These are phyloP conservation scores for Calliopum simillimum DNA, from an alignment of 2,888 invertebrate genomes.

Conservation along the genomic window DNA sequence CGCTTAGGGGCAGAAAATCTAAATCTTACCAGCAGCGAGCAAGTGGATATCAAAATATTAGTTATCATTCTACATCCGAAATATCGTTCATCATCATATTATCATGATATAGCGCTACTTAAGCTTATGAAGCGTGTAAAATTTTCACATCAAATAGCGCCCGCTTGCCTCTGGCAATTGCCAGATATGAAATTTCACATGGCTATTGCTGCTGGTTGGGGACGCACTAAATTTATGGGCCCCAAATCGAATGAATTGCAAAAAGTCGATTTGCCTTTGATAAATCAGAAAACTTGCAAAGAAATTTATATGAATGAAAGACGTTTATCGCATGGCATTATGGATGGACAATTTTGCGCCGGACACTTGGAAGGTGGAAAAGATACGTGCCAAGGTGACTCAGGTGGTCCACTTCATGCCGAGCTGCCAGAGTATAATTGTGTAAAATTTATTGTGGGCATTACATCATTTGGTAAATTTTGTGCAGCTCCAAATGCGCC, in stretches of 20 bases:
- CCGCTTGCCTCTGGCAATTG: conserved; percentile 66
- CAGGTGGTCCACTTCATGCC: conserved; percentile 65
- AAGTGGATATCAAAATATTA: conserved; percentile 66
- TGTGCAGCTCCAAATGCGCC: conserved; percentile 63
- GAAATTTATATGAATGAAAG: conserved; percentile 58
- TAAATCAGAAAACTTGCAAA: conserved; percentile 58
- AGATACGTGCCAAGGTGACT: conserved; percentile 67
- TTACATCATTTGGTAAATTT: conserved; percentile 66
- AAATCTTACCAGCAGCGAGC: conserved; percentile 61
- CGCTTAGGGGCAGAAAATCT: conserved; percentile 70
- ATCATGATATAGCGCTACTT: conserved; percentile 73
- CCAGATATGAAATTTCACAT: conserved; percentile 52
- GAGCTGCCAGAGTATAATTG: conserved; percentile 61
- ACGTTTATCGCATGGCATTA: conserved; percentile 63
- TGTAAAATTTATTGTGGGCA: conserved; percentile 63
- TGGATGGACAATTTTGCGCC: conserved; percentile 67
- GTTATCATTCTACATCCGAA: conserved; percentile 69
- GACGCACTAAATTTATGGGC: conserved; percentile 61
- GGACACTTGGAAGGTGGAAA: conserved; percentile 65
- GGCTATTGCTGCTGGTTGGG: conserved; percentile 65
- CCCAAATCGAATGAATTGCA: conserved; percentile 62
- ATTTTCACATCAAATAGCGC: conserved; percentile 58
- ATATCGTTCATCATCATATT: conserved; percentile 69
- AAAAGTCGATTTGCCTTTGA: conserved; percentile 64
- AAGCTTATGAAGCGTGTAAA: conserved; percentile 60